Percentiles rank a stretch among this genome's conserved stretches.
Evolutionary conservation across 2,797 vertebrate species (phyloP).

Genomic region (Otolemur crassicaudatus): DNA sequence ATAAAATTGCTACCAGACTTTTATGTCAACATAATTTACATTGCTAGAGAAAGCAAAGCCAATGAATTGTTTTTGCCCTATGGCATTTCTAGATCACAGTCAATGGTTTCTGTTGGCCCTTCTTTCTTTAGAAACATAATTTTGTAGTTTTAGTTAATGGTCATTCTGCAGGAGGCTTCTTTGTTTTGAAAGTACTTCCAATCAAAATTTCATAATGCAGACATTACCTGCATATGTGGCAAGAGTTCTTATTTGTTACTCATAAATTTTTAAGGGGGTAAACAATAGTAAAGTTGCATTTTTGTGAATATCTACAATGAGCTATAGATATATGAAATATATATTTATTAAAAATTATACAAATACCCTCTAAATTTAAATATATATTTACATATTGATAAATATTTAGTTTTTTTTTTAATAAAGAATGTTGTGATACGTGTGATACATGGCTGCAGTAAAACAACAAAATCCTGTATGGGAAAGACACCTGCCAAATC

Average conservation of each 20-base stretch:
- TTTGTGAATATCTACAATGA: background rate
- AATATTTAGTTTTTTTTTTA: background rate
- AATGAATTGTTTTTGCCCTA: slow-evolving; percentile 49
- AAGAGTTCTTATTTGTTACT: background rate
- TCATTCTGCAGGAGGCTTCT: background rate
- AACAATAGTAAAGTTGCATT: background rate
- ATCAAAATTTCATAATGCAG: background rate
- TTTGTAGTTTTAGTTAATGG: background rate
- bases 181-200: background rate
- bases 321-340: background rate
- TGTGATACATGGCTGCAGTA: background rate
- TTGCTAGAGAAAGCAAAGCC: slow-evolving; percentile 32
- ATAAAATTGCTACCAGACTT: slow-evolving; percentile 4
- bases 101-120: slow-evolving; percentile 32
- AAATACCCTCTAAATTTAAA: background rate
- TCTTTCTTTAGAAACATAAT: slow-evolving; percentile 19
- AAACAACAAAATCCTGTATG: background rate
- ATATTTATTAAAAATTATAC: background rate
- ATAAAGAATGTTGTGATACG: background rate
- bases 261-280: background rate
- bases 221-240: background rate
- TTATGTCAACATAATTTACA: slow-evolving; percentile 58
- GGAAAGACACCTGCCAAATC: background rate
- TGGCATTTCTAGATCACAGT: background rate
- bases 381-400: background rate